Evolutionary conservation across 2,888 invertebrate species (phyloP).

Genomic region (Erebia palarica): DNA sequence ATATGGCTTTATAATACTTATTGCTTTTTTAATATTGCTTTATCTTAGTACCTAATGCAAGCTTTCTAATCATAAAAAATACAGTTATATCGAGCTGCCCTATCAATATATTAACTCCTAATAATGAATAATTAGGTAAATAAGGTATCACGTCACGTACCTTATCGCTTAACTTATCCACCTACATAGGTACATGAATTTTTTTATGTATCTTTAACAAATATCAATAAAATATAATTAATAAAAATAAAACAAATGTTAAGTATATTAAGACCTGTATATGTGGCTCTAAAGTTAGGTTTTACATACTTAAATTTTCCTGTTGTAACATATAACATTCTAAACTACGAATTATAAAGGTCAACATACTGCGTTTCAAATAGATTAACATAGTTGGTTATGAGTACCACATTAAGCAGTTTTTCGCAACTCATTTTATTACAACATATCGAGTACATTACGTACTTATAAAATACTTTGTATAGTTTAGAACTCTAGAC

Average conservation of each 20-base stretch:
- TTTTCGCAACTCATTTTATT: neutral
- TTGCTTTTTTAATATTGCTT: too few relatives aligned
- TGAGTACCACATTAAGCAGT: neutral
- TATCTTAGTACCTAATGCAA: too few relatives aligned
- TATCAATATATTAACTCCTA: neutral
- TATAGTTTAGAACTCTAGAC: neutral
- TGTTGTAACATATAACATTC: slow-evolving; percentile 3
- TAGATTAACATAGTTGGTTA: neutral
- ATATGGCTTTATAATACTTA: too few relatives aligned
- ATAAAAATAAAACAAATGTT: too few relatives aligned
- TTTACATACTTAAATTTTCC: neutral
- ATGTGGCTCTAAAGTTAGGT: neutral
- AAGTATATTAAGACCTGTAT: neutral
- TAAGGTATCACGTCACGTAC: too few relatives aligned
- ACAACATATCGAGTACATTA: neutral
- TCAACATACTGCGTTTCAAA: slow-evolving; percentile 9
- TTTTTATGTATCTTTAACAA: too few relatives aligned
- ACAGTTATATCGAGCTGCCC: neutral
- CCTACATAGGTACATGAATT: too few relatives aligned
- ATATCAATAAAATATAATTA: too few relatives aligned
- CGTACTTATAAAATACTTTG: neutral
- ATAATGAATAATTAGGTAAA: too few relatives aligned
- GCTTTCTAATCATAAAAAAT: too few relatives aligned
- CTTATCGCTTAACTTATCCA: too few relatives aligned
- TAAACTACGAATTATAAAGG: slow-evolving; percentile 2